phyloP scores from a whole-genome alignment of 2,888 invertebrate genomes.

The Megamerina dolium region DNA sequence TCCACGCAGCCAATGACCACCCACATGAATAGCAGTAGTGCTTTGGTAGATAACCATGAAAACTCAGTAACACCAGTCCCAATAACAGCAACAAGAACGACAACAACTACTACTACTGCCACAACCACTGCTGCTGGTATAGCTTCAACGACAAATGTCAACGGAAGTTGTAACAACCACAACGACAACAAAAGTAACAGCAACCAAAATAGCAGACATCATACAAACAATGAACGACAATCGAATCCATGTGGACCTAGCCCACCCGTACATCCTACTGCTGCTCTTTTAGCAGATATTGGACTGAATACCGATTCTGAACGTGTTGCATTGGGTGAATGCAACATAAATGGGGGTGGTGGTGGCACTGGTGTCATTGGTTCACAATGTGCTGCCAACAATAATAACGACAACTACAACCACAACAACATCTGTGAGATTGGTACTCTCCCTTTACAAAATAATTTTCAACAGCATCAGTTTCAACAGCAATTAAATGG shows the following conservation, averaged over 20 bases:
- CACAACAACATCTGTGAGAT: too few species aligned
- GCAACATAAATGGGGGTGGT: conserved; percentile 31
- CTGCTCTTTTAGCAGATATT: not conserved
- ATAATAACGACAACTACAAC: conserved; percentile 16
- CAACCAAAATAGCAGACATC: conserved; percentile 4
- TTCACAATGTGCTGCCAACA: conserved; percentile 16
- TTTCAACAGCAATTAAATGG: conserved; percentile 12
- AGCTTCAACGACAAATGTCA: conserved; percentile 33
- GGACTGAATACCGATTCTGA: conserved; percentile 6
- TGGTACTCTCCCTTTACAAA: too few species aligned
- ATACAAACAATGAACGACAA: conserved; percentile 18
- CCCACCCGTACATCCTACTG: conserved; percentile 13
- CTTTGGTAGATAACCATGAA: conserved; percentile 24
- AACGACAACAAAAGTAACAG: conserved; percentile 16
- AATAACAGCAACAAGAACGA: conserved; percentile 20
- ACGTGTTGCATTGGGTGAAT: conserved; percentile 35
- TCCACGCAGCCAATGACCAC: not conserved
- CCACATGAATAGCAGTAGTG: too few species aligned
- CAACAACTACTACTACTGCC: conserved; percentile 17
- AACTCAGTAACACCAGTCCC: conserved; percentile 21
- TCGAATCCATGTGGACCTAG: conserved; percentile 25
- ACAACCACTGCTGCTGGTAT: conserved; percentile 10
- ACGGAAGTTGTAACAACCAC: conserved; percentile 42
- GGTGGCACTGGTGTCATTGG: conserved; percentile 15
- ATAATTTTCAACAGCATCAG: conserved; percentile 12